Evolutionary conservation across 1,140 invertebrate genomes (phyloP).

Genomic region (Trachymyrmex cornetzi): DNA sequence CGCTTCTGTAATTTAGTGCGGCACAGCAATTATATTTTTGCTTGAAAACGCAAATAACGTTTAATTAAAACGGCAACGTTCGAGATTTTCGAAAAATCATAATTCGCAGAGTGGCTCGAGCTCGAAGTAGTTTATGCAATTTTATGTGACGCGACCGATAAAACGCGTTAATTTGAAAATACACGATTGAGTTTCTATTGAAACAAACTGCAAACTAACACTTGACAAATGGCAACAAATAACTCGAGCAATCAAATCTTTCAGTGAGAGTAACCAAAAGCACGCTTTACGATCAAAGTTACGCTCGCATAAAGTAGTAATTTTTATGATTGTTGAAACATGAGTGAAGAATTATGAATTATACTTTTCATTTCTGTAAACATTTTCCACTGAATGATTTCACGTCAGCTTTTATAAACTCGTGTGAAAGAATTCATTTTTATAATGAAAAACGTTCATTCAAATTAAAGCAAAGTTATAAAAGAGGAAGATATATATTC

Average conservation of each 20-base stretch:
- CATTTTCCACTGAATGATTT: neutral
- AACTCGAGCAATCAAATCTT: neutral
- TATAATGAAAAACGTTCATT: neutral
- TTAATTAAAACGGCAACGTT: neutral
- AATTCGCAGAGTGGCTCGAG: neutral
- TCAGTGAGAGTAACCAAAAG: neutral
- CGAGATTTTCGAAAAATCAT: neutral
- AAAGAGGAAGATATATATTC: neutral
- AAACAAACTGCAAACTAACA: constrained; percentile 17
- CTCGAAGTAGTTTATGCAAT: neutral
- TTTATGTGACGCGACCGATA: neutral
- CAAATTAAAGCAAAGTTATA: neutral
- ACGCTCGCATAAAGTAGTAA: neutral
- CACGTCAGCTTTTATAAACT: constrained; percentile 1
- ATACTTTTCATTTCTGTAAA: constrained; percentile 11
- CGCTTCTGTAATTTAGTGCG: constrained; percentile 8
- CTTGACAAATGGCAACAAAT: constrained; percentile 1
- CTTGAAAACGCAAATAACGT: neutral
- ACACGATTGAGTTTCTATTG: neutral
- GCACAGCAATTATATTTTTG: neutral
- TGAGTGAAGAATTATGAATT: neutral
- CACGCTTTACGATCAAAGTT: neutral
- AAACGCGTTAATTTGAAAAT: neutral
- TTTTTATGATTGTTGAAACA: neutral
- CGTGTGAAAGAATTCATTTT: neutral